Evolutionary conservation across 2,797 vertebrate species (phyloP).

Genomic region (Danio aesculapii): DNA sequence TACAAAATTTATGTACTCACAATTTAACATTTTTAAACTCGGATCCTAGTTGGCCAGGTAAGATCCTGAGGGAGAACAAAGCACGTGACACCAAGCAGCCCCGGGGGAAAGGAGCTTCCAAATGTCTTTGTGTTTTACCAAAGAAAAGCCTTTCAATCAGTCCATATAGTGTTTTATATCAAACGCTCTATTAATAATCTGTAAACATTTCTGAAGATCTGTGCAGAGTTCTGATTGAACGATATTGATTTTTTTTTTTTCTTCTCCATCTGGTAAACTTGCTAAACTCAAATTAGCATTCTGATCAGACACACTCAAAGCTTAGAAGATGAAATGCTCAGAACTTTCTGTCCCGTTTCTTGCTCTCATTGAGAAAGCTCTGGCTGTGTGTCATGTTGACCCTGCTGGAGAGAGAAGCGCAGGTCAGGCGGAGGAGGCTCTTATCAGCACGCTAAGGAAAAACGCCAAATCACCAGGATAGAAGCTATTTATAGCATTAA

Average conservation of each 20-base stretch:
- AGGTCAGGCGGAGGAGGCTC: conserved; percentile 12
- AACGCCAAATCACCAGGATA: neutral
- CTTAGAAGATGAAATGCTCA: neutral
- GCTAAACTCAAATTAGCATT: neutral
- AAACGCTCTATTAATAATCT: neutral
- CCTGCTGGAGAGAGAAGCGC: neutral
- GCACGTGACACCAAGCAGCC: no score
- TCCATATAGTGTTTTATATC: neutral
- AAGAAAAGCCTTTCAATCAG: neutral
- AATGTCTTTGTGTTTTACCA: neutral
- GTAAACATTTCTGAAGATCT: neutral
- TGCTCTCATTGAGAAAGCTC: neutral
- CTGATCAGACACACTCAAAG: neutral
- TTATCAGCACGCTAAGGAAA: neutral
- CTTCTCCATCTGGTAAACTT: neutral
- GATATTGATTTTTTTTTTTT: neutral
- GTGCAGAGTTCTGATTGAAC: neutral
- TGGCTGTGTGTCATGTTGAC: neutral
- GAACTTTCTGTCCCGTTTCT: neutral
- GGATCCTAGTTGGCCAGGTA: no score
- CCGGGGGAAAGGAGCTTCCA: neutral
- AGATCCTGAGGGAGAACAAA: no score
- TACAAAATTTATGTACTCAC: no score
- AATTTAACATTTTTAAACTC: no score
- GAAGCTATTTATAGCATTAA: neutral